Evolutionary conservation across 2,113 vertebrate genomes (phyloP).

Genomic region (Myrmecophaga tridactyla): DNA sequence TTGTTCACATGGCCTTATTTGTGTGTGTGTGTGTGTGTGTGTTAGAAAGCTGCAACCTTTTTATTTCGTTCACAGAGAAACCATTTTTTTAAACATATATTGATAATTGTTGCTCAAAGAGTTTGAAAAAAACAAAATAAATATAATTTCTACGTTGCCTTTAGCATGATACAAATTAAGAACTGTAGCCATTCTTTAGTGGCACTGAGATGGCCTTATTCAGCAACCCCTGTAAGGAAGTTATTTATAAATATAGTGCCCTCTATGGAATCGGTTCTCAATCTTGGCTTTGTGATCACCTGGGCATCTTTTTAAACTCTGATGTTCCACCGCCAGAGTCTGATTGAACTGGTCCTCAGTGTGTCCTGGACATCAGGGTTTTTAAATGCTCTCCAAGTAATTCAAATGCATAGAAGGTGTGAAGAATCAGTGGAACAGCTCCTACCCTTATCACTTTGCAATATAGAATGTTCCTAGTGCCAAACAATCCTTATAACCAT

Average conservation of each 20-base stretch:
- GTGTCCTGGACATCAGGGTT: too few relatives aligned
- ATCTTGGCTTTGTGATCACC: too few relatives aligned
- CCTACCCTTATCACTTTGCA: background rate
- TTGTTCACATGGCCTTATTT: background rate
- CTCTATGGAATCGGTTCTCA: background rate
- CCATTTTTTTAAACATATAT: conserved; percentile 75
- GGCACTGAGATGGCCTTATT: conserved; percentile 72
- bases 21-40: too few relatives aligned
- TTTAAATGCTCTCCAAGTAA: too few relatives aligned
- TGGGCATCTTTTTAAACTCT: too few relatives aligned
- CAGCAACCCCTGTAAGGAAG: background rate
- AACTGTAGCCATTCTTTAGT: conserved; percentile 74
- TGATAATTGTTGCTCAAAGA: conserved; percentile 73
- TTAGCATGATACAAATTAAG: conserved; percentile 79
- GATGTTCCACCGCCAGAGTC: too few relatives aligned
- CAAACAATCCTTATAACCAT: background rate
- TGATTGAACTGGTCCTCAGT: too few relatives aligned
- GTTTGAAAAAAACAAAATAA: conserved; percentile 80
- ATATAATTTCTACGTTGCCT: conserved; percentile 78
- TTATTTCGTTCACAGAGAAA: conserved; percentile 79
- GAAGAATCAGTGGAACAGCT: background rate
- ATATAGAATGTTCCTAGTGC: background rate
- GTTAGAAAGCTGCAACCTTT: conserved; percentile 74
- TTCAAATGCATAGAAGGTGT: too few relatives aligned
- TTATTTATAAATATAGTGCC: background rate